Percentiles rank a stretch among this genome's conserved stretches.
phyloP scores from a whole-genome alignment of 1,140 invertebrate genomes.

The Rhopalosiphum maidis region DNA sequence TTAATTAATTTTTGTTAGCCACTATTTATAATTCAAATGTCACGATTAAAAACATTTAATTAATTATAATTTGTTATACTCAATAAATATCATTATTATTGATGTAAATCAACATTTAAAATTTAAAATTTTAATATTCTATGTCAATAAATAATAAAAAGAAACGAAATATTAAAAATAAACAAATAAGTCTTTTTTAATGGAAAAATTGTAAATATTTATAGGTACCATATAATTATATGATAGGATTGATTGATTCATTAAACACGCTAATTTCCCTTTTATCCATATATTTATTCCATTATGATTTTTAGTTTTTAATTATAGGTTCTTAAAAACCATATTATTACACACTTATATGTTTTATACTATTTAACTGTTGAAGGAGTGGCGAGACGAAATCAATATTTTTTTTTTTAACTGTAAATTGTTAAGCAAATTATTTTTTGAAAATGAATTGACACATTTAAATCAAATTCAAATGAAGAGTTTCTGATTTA shows the following conservation, averaged over 20 bases:
- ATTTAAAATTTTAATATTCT: neutral
- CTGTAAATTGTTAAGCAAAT: neutral
- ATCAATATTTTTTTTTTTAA: neutral
- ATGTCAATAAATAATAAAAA: neutral
- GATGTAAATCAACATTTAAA: neutral
- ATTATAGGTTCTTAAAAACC: neutral
- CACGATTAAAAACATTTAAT: neutral
- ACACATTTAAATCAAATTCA: neutral
- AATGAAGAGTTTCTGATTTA: neutral
- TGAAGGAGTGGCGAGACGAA: neutral
- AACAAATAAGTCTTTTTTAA: neutral
- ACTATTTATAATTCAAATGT: neutral
- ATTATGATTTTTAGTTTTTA: neutral
- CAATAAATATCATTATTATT: neutral
- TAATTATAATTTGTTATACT: constrained; percentile 1
- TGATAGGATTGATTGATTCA: neutral
- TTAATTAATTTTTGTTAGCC: neutral
- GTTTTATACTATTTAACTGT: neutral
- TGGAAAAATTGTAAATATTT: neutral
- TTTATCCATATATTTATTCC: neutral
- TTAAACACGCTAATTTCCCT: neutral
- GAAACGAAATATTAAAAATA: neutral
- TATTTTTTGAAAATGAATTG: neutral
- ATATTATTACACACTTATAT: neutral
- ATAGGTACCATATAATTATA: neutral